Evolutionary conservation across 2,797 vertebrate genomes (phyloP), one percentile per base, ranked within the genome.

Genomic region (Arnoldichthys spilopterus): DNA sequence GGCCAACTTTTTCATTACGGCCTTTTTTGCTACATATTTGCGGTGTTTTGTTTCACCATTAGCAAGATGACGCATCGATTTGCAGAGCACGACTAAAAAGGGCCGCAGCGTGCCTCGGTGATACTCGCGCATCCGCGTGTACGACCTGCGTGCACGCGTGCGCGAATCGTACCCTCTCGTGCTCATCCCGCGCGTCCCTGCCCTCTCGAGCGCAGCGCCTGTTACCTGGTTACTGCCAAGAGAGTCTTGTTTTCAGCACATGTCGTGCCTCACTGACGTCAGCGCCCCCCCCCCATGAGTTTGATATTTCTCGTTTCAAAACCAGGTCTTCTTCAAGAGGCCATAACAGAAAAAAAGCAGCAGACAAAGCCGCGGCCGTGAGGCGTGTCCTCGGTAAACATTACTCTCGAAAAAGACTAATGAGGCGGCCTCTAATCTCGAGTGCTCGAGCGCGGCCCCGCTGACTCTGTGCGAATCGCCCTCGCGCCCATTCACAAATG

Each of bases 161-260:
- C 47, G 45, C 63, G 62, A 77, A 72, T 79, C 68, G 56, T 85
- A 85, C 51, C 76, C 84, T 80, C 68, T 76, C 74, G 83, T 69
- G 66, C 74, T 82, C 81, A 85, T 87, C 87, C 87, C 87, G 89
- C 85, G 84, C 82, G 70, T 85, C 74, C 75, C 76, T 70, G 69
- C 83, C 84, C 80, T 86, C 78, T 61, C 53, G 69, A 85, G 81
- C 82, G 84, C 84, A 85, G 85, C 88, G 84, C 86, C 89, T 90
- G 90, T 94, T 92, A 90, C 92, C 88, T 89, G 89, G 88, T 89
- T 91, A 87, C 93, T 85, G 90, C 86, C 83, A 89, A 90, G 87
- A 91, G 86, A 87, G 85, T 83, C 88, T 90, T 77, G 74, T 86
- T 92, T 90, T 91, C 90, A 85, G 90, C 86, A 86, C 86, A 89